phyloP scores from a whole-genome alignment of 2,888 invertebrate genomes.

The Nineta flava region DNA sequence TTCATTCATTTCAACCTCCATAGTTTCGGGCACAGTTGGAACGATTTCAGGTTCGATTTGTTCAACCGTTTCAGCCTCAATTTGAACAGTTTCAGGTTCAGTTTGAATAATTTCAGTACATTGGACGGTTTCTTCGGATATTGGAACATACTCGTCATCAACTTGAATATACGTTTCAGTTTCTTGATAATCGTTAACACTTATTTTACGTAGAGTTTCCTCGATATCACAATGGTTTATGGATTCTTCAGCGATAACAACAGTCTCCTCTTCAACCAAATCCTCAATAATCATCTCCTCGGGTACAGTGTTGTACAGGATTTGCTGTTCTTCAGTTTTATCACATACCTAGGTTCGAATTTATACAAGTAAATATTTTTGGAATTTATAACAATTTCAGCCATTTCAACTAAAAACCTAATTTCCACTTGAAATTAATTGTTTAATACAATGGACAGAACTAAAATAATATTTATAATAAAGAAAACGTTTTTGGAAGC shows the following conservation, averaged over 20 bases:
- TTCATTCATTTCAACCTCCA: background rate
- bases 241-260: conserved; percentile 34
- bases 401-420: no score
- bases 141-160: conserved; percentile 12
- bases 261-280: conserved; percentile 25
- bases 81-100: conserved; percentile 14
- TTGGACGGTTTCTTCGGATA: background rate
- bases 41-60: conserved; percentile 21
- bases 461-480: no score
- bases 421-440: no score
- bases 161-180: conserved; percentile 10
- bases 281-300: conserved; percentile 12
- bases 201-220: conserved; percentile 29
- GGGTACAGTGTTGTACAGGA: background rate
- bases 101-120: background rate
- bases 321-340: conserved; percentile 6
- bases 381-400: no score
- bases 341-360: conserved; percentile 12
- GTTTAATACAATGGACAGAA: no score
- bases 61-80: conserved; percentile 30
- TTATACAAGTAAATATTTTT: no score
- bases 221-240: conserved; percentile 25
- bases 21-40: background rate
- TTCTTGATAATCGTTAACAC: conserved; percentile 29
- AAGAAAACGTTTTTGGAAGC: no score